Base-by-base conservation (phyloP, 2,797 vertebrate genomes). In the Delichon dasypus region DNA sequence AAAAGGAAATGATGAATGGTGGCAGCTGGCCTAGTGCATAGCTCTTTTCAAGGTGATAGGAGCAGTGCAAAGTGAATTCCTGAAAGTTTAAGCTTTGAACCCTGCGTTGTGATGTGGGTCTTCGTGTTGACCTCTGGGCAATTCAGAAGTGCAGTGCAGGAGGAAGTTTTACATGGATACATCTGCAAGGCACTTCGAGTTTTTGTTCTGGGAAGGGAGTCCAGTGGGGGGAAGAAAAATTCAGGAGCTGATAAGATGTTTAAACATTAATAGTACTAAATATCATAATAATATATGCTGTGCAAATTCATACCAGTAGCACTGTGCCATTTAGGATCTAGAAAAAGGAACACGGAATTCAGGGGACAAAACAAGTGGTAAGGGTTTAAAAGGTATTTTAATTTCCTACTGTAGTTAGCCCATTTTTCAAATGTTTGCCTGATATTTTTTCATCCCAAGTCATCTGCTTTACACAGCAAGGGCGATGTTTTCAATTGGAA, bases 1-100 rank as follows among this genome's bases (percentile, higher is more conserved):
- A 76, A 72, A 71, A 84, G 70, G 74, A 88, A 92, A 82, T 91
- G 92, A 95, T 94, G 90, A 87, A 85, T 85, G 70, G 73, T 79
- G 79, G 61, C 40, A n/a, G 61, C 29, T 11, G 11, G 74, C 67
- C 23, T 80, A 60, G 38, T 5, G 4, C 70, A 38, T 38, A 64
- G 87, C 74, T 88, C 78, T 91, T 67, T 80, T 85, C 70, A 60
- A 51, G 93, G 72, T 89, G 91, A 90, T 29, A 67, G 61, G 42
- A 85, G 67, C 7, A 1, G 29, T 80, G 61, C 45, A 79, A 84
- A 92, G 89, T 73, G 62, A 92, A 86, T 88, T 74, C 60, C 85
- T 93, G 54, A 51, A 88, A 81, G 90, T 90, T 90, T 77, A 70
- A 85, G 57, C 3, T 78, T 65, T 53, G 74, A 94, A 60, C 66